Evolutionary conservation across 2,113 vertebrate genomes (phyloP).

Genomic region (Petrocephalus zakoni): DNA sequence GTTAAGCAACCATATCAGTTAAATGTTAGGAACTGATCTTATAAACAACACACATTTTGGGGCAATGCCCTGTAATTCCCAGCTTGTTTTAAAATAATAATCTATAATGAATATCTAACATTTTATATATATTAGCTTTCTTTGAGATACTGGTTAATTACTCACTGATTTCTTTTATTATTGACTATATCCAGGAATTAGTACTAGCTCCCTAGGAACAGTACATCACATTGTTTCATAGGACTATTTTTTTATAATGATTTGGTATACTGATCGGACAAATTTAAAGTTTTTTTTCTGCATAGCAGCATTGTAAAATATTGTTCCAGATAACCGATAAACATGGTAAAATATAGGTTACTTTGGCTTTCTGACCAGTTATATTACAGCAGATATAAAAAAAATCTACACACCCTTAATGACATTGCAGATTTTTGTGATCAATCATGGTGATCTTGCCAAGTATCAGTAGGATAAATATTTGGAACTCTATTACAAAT

Average conservation of each 20-base stretch:
- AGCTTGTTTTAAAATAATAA: neutral
- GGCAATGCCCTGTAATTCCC: neutral
- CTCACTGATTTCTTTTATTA: too few relatives aligned
- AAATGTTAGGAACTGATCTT: neutral
- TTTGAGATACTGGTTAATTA: neutral
- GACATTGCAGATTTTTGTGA: neutral
- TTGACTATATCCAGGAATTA: neutral
- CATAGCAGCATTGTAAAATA: too few relatives aligned
- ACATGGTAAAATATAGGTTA: neutral
- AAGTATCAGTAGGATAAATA: neutral
- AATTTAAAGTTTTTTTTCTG: neutral
- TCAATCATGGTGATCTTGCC: neutral
- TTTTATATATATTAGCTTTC: neutral
- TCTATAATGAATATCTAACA: neutral
- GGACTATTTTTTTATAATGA: neutral
- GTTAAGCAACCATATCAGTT: conserved; percentile 42
- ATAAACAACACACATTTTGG: neutral
- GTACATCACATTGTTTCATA: neutral
- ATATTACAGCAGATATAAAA: neutral
- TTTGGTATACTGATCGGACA: neutral
- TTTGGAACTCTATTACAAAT: neutral
- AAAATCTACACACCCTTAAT: neutral
- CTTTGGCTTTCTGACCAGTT: neutral
- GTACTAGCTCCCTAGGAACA: neutral
- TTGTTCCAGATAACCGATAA: neutral